Conservation (phyloP, 2,797 vertebrate genomes). For the Valencia hispanica region DNA sequence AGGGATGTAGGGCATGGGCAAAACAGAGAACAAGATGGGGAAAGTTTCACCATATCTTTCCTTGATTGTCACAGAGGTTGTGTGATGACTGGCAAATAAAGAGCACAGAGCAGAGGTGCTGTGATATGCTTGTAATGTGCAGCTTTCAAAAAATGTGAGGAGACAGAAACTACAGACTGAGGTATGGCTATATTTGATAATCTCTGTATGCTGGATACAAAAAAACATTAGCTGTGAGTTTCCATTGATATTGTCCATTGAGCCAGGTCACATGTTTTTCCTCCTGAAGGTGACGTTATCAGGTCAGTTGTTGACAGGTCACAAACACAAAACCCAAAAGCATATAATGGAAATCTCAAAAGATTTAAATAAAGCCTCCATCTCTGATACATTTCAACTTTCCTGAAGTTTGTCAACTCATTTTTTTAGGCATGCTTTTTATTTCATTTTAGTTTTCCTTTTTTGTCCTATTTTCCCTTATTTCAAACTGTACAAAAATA, state of each 20-base stretch:
- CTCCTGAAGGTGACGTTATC: conserved; percentile 3
- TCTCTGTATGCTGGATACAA: background rate
- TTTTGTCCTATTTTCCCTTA: background rate
- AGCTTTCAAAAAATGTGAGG: background rate
- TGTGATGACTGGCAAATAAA: background rate
- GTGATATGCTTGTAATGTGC: background rate
- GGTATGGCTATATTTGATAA: background rate
- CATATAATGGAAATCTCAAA: background rate
- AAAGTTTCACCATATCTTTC: background rate
- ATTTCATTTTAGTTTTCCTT: background rate
- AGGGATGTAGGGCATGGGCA: conserved; percentile 1
- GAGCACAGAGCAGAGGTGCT: background rate
- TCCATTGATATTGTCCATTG: conserved; percentile 2
- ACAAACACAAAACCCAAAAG: background rate
- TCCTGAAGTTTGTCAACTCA: background rate
- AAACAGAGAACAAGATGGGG: background rate
- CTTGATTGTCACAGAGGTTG: too few species aligned
- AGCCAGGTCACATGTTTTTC: conserved; percentile 5
- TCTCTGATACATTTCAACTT: background rate
- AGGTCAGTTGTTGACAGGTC: conserved; percentile 1
- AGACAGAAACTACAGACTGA: background rate
- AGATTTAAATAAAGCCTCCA: background rate
- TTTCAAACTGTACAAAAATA: background rate
- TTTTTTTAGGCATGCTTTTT: background rate
- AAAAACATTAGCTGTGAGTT: conserved; percentile 1